Conservation (phyloP, 2,113 vertebrate species). For the Columba janthina region DNA sequence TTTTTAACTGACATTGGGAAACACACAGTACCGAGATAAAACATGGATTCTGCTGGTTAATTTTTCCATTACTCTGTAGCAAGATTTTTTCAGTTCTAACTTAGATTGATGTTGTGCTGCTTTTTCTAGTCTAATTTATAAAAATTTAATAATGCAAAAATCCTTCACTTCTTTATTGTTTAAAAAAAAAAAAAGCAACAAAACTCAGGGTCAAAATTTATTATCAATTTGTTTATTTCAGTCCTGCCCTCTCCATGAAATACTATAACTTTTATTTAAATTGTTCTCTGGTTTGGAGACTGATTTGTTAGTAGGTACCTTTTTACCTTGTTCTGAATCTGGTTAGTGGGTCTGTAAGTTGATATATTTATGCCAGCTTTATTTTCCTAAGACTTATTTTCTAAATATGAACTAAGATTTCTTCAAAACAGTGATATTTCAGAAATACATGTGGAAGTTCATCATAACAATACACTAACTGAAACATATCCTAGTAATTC, state of each 20-base stretch:
- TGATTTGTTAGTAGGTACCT: neutral
- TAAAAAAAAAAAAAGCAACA: neutral
- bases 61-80: neutral
- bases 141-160: slow-evolving; percentile 3
- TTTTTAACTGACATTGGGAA: neutral
- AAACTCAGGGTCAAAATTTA: neutral
- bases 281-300: neutral
- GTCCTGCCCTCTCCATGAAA: neutral
- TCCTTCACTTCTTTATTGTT: neutral
- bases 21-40: neutral
- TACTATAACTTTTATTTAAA: neutral
- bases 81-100: neutral
- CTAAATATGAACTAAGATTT: neutral
- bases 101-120: neutral
- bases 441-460: neutral
- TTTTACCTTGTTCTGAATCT: neutral
- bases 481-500: neutral
- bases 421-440: neutral
- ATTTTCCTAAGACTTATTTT: neutral
- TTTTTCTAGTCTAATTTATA: neutral
- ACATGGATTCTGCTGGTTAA: neutral
- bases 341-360: neutral
- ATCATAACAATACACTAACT: neutral
- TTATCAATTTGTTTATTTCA: neutral
- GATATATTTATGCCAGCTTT: neutral